Base-by-base conservation (phyloP, 2,113 vertebrate species). In the Lampris megalopsis region DNA sequence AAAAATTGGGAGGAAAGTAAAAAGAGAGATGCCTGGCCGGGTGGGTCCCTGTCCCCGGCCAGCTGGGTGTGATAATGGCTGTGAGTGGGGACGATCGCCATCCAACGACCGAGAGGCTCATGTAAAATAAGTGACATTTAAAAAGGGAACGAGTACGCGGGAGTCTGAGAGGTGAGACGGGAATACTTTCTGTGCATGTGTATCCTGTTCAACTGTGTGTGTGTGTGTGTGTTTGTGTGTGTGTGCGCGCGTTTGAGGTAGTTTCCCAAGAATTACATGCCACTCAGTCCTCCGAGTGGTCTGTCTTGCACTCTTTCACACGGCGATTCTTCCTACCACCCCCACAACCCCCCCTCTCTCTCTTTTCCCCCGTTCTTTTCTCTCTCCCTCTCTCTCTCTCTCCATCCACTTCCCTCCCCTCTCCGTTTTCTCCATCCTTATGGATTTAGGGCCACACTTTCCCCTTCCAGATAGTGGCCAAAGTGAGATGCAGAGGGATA, bases 61-160 rank as follows among this genome's bases (percentile, higher is more conserved):
- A 95, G 91, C 95, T 84, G 94, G 91, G 96, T 84, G 94, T 95
- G 96, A 97, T 97, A 96, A 97, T 97, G 88, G 94, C 91, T 94
- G 90, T 96, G 96, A 97, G 96, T 97, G 96, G 95, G 94, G 95
- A 95, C 95, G 94, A 94, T 93, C 96, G 94, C 92, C 92, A 88
- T 95, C 95, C 94, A 92, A 90, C 94, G 85, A 93, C 92, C 94
- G 95, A 96, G 94, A 89, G 93, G 94, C 93, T 96, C 95, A 95
- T 97, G 95, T 97, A 96, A 97, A 96, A 95, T 96, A 97, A 96
- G 95, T 95, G 95, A 96, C 95, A 96, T 96, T 97, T 96, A 95
- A 94, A 96, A 95, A 95, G 95, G 62, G 38, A 60, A 63, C 74
- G 60, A 56, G 63, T 42, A 56, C n/a, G 4, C 54, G 50, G 4